phyloP scores from a whole-genome alignment of 2,113 vertebrate species.

The Toxostoma redivivum region DNA sequence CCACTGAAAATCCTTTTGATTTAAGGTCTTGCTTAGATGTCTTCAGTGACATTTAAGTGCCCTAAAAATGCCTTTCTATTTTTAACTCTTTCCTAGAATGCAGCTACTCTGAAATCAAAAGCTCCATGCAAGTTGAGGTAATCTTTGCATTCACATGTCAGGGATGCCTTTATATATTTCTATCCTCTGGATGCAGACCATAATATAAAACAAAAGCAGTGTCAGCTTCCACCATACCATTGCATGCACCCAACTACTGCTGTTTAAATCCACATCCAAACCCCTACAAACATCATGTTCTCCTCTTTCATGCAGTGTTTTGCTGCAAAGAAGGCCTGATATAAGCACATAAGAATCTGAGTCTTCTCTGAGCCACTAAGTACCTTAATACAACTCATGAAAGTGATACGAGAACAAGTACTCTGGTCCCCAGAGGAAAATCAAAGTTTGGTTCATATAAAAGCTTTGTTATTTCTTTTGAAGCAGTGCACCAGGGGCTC shows the following conservation, averaged over 20 bases:
- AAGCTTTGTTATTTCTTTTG: conserved; percentile 46
- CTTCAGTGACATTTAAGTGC: neutral
- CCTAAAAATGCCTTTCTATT: neutral
- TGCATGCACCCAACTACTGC: neutral
- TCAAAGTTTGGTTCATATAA: neutral
- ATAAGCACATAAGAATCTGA: neutral
- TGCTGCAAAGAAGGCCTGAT: neutral
- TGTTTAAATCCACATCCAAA: neutral
- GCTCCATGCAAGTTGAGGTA: neutral
- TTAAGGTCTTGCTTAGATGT: neutral
- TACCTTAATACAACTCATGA: neutral
- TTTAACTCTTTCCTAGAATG: neutral
- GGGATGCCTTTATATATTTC: neutral
- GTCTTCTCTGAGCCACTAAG: neutral
- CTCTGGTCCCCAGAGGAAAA: neutral
- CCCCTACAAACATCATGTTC: neutral
- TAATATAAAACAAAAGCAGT: neutral
- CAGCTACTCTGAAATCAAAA: neutral
- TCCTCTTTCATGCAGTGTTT: neutral
- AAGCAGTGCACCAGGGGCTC: neutral
- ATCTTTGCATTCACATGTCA: neutral
- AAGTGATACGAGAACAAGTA: neutral
- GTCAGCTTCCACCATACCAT: neutral
- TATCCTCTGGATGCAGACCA: neutral
- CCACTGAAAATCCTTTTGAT: neutral